phyloP scores from a whole-genome alignment of 2,797 vertebrate genomes.

The Macropus fuliginosus region DNA sequence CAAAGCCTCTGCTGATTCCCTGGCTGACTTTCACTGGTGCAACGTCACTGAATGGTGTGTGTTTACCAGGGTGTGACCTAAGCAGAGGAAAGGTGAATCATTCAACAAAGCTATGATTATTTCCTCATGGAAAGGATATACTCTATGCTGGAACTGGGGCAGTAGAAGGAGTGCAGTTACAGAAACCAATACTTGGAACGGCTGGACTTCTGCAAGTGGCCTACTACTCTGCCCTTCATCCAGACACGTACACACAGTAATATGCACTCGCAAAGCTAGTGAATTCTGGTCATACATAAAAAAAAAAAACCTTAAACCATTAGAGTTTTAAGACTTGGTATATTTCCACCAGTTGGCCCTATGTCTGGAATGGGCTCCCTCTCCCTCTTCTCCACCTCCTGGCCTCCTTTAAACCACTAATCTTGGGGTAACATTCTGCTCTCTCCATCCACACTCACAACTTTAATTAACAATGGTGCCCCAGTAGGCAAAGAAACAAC shows the following conservation, averaged over 20 bases:
- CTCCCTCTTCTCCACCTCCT: neutral
- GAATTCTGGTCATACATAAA: neutral
- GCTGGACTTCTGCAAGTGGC: neutral
- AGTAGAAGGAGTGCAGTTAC: neutral
- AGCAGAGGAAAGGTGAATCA: conserved; percentile 48
- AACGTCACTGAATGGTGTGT: neutral
- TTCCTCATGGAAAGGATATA: conserved; percentile 3
- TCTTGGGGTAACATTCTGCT: neutral
- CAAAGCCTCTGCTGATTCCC: neutral
- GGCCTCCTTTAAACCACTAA: neutral
- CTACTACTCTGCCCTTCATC: neutral
- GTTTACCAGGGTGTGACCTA: conserved; percentile 40
- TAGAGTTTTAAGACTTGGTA: neutral
- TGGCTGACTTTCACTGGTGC: neutral
- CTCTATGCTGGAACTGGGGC: neutral
- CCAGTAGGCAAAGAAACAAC: conserved; percentile 18
- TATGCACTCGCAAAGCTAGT: neutral
- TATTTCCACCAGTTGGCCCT: neutral
- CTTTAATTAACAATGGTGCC: neutral
- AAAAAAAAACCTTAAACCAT: neutral
- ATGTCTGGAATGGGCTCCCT: neutral
- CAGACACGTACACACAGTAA: neutral
- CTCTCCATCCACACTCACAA: neutral
- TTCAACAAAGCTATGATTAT: conserved; percentile 44
- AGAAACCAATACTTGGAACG: neutral